Evolutionary conservation across 2,888 invertebrate genomes (phyloP), one percentile per base, ranked within the genome.

Genomic region (Periphyllus acericola): DNA sequence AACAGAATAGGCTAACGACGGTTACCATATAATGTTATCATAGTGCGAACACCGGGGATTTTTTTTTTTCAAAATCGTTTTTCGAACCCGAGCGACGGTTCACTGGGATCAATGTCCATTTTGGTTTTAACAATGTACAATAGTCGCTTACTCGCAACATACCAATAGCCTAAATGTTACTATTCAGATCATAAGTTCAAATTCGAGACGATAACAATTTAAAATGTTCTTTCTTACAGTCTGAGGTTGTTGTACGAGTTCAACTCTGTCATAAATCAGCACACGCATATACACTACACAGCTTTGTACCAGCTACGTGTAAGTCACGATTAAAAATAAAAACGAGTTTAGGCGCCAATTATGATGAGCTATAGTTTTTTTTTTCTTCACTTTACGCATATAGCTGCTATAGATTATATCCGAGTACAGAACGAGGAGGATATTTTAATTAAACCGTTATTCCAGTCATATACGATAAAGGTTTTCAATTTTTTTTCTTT

Each of bases 391-490:
- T 29, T 66, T 29, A 66, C 29, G 9, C n/a, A 71, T 71, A 46
- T 14, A 46, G 6, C 29, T 55, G 32, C 32, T 78, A 75, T 36
- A 29, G 19, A 81, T 68, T 29, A 46, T 72, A 82, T 36, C 29
- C 82, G 1, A 71, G 19, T 66, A 29, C 11, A 25, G 66, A 80
- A 80, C 66, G 36, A 66, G 34, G 36, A 66, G 34, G 21, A 66
- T 36, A n/a, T 80, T n/a, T n/a, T 36, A 80, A 66, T 36, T 66
- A 36, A 80, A 66, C 36, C 60, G 66, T 80, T 80, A 80, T 80
- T 66, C 5, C 66, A 5, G n/a, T 80, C 25, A 66, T 36, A 66
- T 36, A 36, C 36, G 0, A 1, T 36, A n/a, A 17, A 34, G 19
- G 55, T 78, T 32, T 52, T 78, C 32, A 32, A 29, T 8, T 29